phyloP scores from a whole-genome alignment of 2,888 invertebrate genomes.

The Cotesia congregata region DNA sequence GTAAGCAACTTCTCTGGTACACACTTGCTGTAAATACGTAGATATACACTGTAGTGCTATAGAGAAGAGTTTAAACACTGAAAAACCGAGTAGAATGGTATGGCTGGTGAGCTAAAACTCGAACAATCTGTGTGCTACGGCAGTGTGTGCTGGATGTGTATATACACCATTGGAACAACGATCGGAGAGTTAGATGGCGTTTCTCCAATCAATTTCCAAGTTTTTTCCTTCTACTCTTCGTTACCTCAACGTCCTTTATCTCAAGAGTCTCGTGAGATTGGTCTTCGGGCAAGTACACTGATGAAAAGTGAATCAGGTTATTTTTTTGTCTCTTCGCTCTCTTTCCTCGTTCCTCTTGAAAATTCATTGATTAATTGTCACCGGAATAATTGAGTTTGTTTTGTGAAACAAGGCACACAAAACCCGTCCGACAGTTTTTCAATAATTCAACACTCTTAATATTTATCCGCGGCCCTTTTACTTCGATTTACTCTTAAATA shows the following conservation, averaged over 20 bases:
- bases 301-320: slow-evolving; percentile 29
- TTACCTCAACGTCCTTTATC: slow-evolving; percentile 19
- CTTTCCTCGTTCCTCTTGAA: neutral
- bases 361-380: neutral
- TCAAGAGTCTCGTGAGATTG: slow-evolving; percentile 3
- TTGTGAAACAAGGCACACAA: neutral
- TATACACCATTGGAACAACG: slow-evolving; percentile 11
- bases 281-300: slow-evolving; percentile 12
- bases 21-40: slow-evolving; percentile 21
- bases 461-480: too few species aligned
- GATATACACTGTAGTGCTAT: slow-evolving; percentile 11
- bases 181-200: slow-evolving; percentile 28
- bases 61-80: neutral
- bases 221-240: slow-evolving; percentile 16
- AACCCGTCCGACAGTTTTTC: neutral
- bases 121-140: too few species aligned
- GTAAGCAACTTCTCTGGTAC: slow-evolving; percentile 1
- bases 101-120: too few species aligned
- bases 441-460: neutral
- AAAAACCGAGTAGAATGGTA: neutral
- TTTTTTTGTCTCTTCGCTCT: neutral
- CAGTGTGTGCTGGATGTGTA: neutral
- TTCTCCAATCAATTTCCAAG: slow-evolving; percentile 39
- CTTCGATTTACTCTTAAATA: too few species aligned
- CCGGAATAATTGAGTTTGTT: neutral